These are phyloP conservation scores for Bufo bufo DNA, from an alignment of 2,113 vertebrate species.

Conservation along the genomic window DNA sequence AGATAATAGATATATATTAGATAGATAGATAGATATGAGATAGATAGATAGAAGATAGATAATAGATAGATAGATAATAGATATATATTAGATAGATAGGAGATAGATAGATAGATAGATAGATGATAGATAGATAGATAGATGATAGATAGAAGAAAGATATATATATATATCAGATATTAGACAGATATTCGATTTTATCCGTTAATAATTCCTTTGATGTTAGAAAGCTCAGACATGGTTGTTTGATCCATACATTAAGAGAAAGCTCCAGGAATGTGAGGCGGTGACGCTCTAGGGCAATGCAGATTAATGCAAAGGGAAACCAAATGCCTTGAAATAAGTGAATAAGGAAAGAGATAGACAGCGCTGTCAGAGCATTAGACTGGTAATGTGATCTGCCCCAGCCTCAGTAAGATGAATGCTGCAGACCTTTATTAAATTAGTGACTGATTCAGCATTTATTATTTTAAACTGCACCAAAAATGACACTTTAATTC, in stretches of 20 bases:
- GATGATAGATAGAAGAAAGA: too few relatives aligned
- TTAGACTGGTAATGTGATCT: conserved; percentile 53
- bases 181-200: too few relatives aligned
- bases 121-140: too few relatives aligned
- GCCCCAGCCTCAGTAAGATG: conserved; percentile 34
- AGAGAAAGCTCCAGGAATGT: background rate
- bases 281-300: background rate
- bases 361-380: conserved; percentile 50
- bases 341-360: conserved; percentile 45
- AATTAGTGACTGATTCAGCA: conserved; percentile 46
- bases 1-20: too few relatives aligned
- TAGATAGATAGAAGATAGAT: too few relatives aligned
- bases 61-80: too few relatives aligned
- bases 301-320: conserved; percentile 49
- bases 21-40: too few relatives aligned
- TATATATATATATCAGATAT: too few relatives aligned
- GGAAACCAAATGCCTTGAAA: conserved; percentile 52
- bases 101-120: too few relatives aligned
- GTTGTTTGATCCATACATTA: background rate
- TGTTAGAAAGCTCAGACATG: background rate
- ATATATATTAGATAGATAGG: too few relatives aligned
- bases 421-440: conserved; percentile 46
- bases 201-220: background rate
- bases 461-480: conserved; percentile 44
- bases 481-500: conserved; percentile 35